phyloP scores from a whole-genome alignment of 2,113 vertebrate genomes.

The Sapayoa aenigma region DNA sequence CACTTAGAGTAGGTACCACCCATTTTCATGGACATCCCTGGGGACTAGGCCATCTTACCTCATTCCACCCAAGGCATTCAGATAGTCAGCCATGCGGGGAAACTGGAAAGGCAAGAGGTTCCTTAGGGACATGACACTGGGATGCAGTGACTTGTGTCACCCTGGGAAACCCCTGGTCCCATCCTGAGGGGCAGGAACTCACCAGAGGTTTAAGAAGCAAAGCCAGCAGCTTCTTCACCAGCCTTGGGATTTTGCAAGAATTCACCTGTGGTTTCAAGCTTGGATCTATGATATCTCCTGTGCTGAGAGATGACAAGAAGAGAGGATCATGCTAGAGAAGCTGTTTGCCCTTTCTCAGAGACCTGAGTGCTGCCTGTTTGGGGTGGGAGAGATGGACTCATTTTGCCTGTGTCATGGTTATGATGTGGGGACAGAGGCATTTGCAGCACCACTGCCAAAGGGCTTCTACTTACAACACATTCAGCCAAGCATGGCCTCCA shows the following conservation, averaged over 20 bases:
- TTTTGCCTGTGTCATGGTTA: background rate
- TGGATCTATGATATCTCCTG: constrained; percentile 75
- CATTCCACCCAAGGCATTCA: constrained; percentile 19
- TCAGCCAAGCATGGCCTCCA: constrained; percentile 36
- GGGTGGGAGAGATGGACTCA: background rate
- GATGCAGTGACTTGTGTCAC: background rate
- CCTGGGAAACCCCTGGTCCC: background rate
- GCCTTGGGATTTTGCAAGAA: constrained; percentile 42
- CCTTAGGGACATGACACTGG: background rate
- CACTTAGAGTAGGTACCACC: background rate
- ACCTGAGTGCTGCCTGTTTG: background rate
- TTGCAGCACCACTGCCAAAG: background rate
- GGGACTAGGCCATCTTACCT: background rate
- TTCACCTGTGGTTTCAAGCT: constrained; percentile 55
- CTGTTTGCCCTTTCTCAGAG: background rate
- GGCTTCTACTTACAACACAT: constrained; percentile 41
- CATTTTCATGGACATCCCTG: background rate
- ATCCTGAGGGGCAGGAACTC: constrained; percentile 44
- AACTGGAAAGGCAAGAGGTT: constrained; percentile 40
- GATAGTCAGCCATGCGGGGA: constrained; percentile 56
- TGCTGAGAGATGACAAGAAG: constrained; percentile 63
- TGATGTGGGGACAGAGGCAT: rapidly evolving
- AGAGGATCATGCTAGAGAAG: background rate
- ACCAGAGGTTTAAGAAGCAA: constrained; percentile 83
- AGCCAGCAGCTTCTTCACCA: constrained; percentile 77